Evolutionary conservation across 2,113 vertebrate species (phyloP), one percentile per base, ranked within the genome.

Genomic region (Pseudorectes ferrugineus): DNA sequence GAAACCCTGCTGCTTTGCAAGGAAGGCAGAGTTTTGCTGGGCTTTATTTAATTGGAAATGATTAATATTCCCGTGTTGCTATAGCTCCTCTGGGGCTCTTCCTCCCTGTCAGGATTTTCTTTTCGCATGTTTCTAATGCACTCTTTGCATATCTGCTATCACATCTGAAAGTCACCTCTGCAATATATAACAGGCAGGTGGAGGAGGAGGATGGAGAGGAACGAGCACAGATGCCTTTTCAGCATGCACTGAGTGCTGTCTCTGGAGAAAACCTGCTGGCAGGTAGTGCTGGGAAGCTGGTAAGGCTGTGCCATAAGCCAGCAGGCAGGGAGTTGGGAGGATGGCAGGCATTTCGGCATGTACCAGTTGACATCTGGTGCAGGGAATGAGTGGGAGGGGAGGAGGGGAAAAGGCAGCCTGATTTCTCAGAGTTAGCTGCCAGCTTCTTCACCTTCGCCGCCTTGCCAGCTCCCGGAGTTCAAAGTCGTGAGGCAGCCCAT

Each of bases 351-450:
- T 74, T 92, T 73, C 0, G 0, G 33, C 6, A 0, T 63, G 55
- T 85, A 90, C 76, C 68, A 45, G 61, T 48, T 75, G 93, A 87
- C 86, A 90, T 95, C 86, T 95, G 95, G 91, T 89, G 83, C 43
- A 95, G 48, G 61, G 76, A 95, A 89, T 23, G 70, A 65, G 89
- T 89, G 57, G 89, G 89, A 90, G 48, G 46, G n/a, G 23, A 75
- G 45, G 68, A 84, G 78, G 49, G 45, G 15, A 52, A 65, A 81
- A 95, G 66, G 66, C 89, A 95, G 65, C 15, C 22, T 58, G 48
- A 46, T 87, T 94, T 73, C 71, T 46, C 33, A 52, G 66, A 65
- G 66, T 45, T 72, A 54, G 62, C 28, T 95, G 76, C 90, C 86
- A 92, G 61, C 36, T 85, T 71, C 86, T 67, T 92, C 3, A 55